Evolutionary conservation across 2,113 vertebrate species (phyloP), one percentile per base, ranked within the genome.

Genomic region (Carassius gibelio): DNA sequence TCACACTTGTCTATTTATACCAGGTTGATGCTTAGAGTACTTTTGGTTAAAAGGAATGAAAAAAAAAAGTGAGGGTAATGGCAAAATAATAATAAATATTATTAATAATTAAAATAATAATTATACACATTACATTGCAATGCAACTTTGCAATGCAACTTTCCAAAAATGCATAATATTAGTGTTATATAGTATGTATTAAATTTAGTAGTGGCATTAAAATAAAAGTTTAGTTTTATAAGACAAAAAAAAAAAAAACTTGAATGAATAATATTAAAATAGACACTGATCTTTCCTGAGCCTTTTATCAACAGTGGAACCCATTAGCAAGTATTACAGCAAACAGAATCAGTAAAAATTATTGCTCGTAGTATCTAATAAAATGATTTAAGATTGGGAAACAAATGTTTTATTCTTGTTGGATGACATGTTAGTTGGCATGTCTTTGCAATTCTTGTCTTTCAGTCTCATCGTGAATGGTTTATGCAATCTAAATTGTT

Each of bases 401-500:
- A 42, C 76, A 23, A 36, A 57, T 66, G 8, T 8, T 21, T 30
- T 17, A 64, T 19, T 81, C 59, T 48, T 82, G 34, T 52, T n/a
- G 48, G 15, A 69, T 59, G 48, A 72, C 13, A 82, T n/a, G 50
- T 26, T 72, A 19, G 68, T 82, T 55, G 64, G 66, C 59, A 57
- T 21, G 30, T 36, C 17, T 82, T 55, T 38, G 19, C 26, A 71
- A 30, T 52, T 81, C 79, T 38, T 82, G 66, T 42, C 34, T 38
- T 72, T 57, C 64, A 72, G 50, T 42, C n/a, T 68, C 38, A 68
- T 68, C 26, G 21, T 69, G 52, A 79, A 57, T 82, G 68, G 13
- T 82, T 82, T 57, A 82, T 72, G 64, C 81, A 55, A 38, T 34
- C 19, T 72, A 72, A 82, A 82, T 59, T n/a, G 66, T 72, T 82